Conservation (phyloP, 2,888 invertebrate species). For the Ecliptopera silaceata region DNA sequence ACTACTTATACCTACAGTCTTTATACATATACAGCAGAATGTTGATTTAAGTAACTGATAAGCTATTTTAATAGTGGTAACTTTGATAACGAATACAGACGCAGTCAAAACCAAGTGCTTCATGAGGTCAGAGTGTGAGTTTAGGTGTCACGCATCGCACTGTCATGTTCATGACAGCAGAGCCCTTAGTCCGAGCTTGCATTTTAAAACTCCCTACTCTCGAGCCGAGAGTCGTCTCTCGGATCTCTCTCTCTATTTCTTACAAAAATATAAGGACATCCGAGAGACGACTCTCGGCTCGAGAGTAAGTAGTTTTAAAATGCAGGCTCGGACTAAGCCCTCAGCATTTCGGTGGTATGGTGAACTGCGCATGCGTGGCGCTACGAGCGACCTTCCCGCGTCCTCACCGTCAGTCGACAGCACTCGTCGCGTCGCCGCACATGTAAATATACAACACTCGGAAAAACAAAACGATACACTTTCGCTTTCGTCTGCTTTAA, state of each 20-base stretch:
- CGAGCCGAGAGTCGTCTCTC: no score
- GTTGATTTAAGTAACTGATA: slow-evolving; percentile 17
- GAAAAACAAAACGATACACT: slow-evolving; percentile 51
- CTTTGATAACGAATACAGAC: slow-evolving; percentile 14
- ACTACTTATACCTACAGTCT: neutral
- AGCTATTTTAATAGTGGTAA: neutral
- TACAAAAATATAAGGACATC: no score
- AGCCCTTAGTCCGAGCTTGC: no score
- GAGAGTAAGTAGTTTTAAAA: no score
- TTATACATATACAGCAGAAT: slow-evolving; percentile 2
- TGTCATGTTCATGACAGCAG: slow-evolving; percentile 45
- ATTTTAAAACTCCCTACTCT: no score
- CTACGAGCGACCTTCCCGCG: slow-evolving; percentile 71
- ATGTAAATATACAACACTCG: slow-evolving; percentile 56
- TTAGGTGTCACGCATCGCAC: slow-evolving; percentile 40
- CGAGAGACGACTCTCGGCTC: no score
- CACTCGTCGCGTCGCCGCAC: slow-evolving; percentile 69
- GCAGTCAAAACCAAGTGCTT: slow-evolving; percentile 39
- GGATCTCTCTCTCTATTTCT: no score
- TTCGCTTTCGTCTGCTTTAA: slow-evolving; percentile 54
- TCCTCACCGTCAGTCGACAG: slow-evolving; percentile 71
- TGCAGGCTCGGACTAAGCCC: no score
- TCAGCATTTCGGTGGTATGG: slow-evolving; percentile 48
- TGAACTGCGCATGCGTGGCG: slow-evolving; percentile 70
- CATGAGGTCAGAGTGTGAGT: slow-evolving; percentile 54